Evolutionary conservation across 2,888 invertebrate species (phyloP).

Genomic region (Pocota personata): DNA sequence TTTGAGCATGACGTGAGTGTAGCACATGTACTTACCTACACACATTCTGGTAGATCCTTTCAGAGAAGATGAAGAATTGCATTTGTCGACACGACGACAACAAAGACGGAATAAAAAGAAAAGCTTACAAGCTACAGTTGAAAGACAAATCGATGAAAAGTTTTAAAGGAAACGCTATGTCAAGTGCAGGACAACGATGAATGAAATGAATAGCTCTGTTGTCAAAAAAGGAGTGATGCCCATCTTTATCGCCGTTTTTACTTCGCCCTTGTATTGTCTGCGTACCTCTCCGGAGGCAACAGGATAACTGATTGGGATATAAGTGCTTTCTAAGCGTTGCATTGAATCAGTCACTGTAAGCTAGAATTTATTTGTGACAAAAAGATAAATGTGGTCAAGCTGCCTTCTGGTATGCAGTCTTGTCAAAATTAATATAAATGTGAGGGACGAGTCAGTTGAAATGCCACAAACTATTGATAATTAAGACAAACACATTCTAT

Average conservation of each 20-base stretch:
- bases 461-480: too few relatives aligned
- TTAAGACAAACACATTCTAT: too few relatives aligned
- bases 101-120: conserved; percentile 18
- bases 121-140: neutral
- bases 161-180: conserved; percentile 9
- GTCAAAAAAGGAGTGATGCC: conserved; percentile 22
- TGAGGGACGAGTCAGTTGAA: too few relatives aligned
- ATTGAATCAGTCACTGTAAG: conserved; percentile 6
- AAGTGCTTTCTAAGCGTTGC: conserved; percentile 14
- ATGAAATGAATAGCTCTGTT: conserved; percentile 27
- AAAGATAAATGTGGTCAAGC: too few relatives aligned
- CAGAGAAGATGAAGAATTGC: conserved; percentile 53
- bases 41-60: neutral
- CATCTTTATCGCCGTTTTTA: neutral
- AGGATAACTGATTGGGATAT: conserved; percentile 17
- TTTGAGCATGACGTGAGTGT: neutral
- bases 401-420: too few relatives aligned
- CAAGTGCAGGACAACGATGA: conserved; percentile 8
- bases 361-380: neutral
- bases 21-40: neutral
- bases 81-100: conserved; percentile 32
- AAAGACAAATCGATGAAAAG: conserved; percentile 1
- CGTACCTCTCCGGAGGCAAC: neutral
- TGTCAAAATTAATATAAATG: too few relatives aligned
- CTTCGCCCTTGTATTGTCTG: neutral